A percentile compares a stretch with the other conserved stretches of the same genome.
phyloP scores from a whole-genome alignment of 2,113 vertebrate genomes.

The Telmatochromis brachygnathus region DNA sequence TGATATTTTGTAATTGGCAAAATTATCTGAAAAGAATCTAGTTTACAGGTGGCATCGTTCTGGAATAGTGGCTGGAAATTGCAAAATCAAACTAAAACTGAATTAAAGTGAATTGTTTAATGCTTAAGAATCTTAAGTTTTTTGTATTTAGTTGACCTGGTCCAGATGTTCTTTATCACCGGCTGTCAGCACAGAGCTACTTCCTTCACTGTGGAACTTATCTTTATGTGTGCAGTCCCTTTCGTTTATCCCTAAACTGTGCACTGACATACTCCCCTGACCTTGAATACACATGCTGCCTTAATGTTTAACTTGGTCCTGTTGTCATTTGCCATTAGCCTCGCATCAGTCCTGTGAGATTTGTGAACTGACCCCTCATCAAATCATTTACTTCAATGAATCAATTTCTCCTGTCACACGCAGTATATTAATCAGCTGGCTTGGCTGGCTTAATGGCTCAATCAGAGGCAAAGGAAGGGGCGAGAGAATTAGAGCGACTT shows the following conservation, averaged over 20 bases:
- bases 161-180: background rate
- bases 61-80: background rate
- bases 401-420: slow-evolving; percentile 54
- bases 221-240: background rate
- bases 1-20: background rate
- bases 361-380: slow-evolving; percentile 61
- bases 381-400: slow-evolving; percentile 64
- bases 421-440: slow-evolving; percentile 58
- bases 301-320: slow-evolving; percentile 17
- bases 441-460: slow-evolving; percentile 47
- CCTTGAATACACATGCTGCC: slow-evolving; percentile 24
- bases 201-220: background rate
- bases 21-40: background rate
- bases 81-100: background rate
- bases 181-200: background rate
- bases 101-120: background rate
- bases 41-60: background rate
- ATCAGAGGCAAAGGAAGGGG: slow-evolving; percentile 26
- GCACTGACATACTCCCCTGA: background rate
- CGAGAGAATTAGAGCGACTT: background rate
- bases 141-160: background rate
- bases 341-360: slow-evolving; percentile 57
- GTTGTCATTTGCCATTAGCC: slow-evolving; percentile 64
- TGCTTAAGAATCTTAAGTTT: background rate
- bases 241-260: background rate